These are phyloP conservation scores for Trididemnum clinides DNA, from an alignment of 23 tunicate species.

Conservation along the genomic window DNA sequence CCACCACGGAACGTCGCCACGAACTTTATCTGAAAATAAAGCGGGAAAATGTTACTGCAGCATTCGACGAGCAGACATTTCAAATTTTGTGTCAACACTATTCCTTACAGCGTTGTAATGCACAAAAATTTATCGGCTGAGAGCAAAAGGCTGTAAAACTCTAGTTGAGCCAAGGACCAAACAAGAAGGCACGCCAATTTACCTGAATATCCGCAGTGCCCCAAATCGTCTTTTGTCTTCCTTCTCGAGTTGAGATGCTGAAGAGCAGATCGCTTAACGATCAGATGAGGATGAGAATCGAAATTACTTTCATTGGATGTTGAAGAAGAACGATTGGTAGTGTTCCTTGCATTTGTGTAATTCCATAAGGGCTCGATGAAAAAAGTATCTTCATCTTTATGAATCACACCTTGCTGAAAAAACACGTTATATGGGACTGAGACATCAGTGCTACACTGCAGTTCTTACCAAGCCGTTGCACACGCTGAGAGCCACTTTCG, in stretches of 20 bases:
- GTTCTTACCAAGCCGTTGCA: slow-evolving; percentile 93
- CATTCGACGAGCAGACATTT: not conserved
- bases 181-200: too few relatives aligned
- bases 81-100: not conserved
- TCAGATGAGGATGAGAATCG: slow-evolving; percentile 87
- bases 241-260: slow-evolving; percentile 56
- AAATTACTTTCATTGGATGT: slow-evolving; percentile 14
- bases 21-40: slow-evolving; percentile 54
- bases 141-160: too few relatives aligned
- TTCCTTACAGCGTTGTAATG: not conserved
- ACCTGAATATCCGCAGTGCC: slow-evolving; percentile 81
- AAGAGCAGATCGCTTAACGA: slow-evolving; percentile 59
- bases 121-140: too few relatives aligned
- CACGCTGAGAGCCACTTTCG: slow-evolving; percentile 87
- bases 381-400: slow-evolving; percentile 72
- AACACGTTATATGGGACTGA: not conserved
- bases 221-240: slow-evolving; percentile 65
- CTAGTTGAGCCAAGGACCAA: too few relatives aligned
- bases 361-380: slow-evolving; percentile 98
- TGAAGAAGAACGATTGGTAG: slow-evolving; percentile 23
- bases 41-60: too few relatives aligned
- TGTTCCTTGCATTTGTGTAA: slow-evolving; percentile 38
- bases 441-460: not conserved
- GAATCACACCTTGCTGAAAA: slow-evolving; percentile 91
- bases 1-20: slow-evolving; percentile 84